A percentile compares a stretch with the other conserved stretches of the same genome.
These are phyloP conservation scores for Aphelenchoides fujianensis DNA, from an alignment of 1,140 invertebrate species.

Conservation along the genomic window DNA sequence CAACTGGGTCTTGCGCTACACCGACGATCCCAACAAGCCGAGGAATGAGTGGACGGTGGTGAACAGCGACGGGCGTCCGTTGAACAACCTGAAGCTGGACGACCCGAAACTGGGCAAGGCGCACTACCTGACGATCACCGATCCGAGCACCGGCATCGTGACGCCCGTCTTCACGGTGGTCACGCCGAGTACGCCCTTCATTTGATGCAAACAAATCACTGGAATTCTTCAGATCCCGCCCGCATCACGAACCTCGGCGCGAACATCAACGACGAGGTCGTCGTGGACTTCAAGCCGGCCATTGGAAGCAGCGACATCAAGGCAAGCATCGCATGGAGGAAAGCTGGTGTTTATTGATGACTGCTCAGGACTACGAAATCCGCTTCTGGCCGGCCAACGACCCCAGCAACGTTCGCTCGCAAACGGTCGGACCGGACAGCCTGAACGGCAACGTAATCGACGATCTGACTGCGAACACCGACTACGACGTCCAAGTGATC, in stretches of 20 bases:
- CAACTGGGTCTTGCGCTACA: conserved; percentile 55
- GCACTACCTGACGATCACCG: conserved; percentile 56
- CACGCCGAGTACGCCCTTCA: conserved; percentile 50
- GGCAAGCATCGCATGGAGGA: conserved; percentile 17
- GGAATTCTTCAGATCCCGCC: conserved; percentile 40
- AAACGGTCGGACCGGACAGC: conserved; percentile 16
- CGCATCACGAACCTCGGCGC: conserved; percentile 53
- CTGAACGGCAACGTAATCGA: conserved; percentile 25
- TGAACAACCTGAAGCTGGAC: conserved; percentile 40
- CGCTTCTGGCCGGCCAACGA: conserved; percentile 43
- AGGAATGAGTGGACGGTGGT: conserved; percentile 48
- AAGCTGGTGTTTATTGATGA: background rate
- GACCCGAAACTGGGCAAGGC: conserved; percentile 49
- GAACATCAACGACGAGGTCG: conserved; percentile 61
- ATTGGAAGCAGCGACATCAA: conserved; percentile 40
- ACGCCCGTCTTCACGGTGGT: conserved; percentile 49
- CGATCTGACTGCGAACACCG: conserved; percentile 49
- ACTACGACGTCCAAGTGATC: conserved; percentile 55
- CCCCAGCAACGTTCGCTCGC: conserved; percentile 20
- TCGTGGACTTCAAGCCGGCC: conserved; percentile 61
- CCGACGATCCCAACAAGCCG: conserved; percentile 55
- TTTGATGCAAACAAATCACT: background rate
- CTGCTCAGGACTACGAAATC: conserved; percentile 41
- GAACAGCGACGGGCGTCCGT: conserved; percentile 44
- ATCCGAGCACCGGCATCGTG: conserved; percentile 56